phyloP scores from a whole-genome alignment of 2,888 invertebrate species.

The Lasioglossum calceatum region DNA sequence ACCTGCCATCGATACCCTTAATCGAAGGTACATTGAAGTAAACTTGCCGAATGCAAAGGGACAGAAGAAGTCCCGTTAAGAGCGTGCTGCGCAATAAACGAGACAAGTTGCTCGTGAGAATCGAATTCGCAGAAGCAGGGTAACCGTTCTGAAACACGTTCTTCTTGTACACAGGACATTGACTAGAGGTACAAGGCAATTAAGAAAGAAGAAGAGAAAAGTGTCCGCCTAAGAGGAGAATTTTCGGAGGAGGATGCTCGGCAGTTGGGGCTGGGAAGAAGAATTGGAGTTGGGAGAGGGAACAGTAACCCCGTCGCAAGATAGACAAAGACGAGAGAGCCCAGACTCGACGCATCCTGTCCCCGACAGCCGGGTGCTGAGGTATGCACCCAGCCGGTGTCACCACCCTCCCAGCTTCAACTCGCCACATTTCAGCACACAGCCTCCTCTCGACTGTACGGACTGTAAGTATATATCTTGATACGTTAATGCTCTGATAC shows the following conservation, averaged over 20 bases:
- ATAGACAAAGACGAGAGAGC: conserved; percentile 79
- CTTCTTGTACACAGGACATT: conserved; percentile 72
- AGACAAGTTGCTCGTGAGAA: conserved; percentile 27
- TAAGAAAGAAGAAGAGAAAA: conserved; percentile 75
- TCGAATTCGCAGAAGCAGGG: conserved; percentile 10
- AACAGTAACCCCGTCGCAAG: conserved; percentile 75
- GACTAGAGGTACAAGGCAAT: conserved; percentile 74
- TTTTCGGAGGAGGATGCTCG: conserved; percentile 83
- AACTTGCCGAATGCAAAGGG: background rate
- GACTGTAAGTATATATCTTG: conserved; percentile 79
- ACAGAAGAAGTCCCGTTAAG: conserved; percentile 12
- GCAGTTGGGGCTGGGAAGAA: conserved; percentile 82
- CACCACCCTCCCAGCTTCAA: conserved; percentile 80
- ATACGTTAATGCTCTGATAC: background rate
- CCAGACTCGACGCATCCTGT: conserved; percentile 81
- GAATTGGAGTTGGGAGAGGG: conserved; percentile 82
- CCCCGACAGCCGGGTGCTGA: conserved; percentile 83
- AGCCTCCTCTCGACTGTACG: conserved; percentile 82
- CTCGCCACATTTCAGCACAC: conserved; percentile 81
- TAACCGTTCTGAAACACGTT: conserved; percentile 41
- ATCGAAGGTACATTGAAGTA: background rate
- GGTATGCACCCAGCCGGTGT: conserved; percentile 84
- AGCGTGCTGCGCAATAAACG: conserved; percentile 7
- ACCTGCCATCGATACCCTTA: conserved; percentile 12
- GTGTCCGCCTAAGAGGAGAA: conserved; percentile 79